Evolutionary conservation across 2,888 invertebrate genomes (phyloP), one percentile per base, ranked within the genome.

Genomic region (Scotopteryx bipunctaria): DNA sequence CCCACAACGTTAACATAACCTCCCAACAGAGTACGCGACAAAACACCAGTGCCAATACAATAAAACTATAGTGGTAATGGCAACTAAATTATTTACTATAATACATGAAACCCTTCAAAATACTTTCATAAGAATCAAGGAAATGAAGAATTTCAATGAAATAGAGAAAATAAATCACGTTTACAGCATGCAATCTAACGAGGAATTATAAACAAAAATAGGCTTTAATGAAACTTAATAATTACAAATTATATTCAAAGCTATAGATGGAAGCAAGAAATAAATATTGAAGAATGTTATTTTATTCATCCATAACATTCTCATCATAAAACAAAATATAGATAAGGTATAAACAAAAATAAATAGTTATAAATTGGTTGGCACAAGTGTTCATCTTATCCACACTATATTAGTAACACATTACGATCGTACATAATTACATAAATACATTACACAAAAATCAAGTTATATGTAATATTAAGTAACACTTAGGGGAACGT

Each of bases 11-110:
- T 61, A 79, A 80, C 57, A 73, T 66, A 41, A 57, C 23, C 15
- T 60, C 52, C 55, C 56, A 53, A 57, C 56, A 55, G 70, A 64
- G 56, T 47, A 23, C 55, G 55, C 59, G 69, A 61, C 35, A 69
- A 70, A 86, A 89, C 89, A 90, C 89, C 88, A 85, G 90, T 90
- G 90, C 89, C 90, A 89, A 86, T 86, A 86, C 85, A 86, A 84
- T 78, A 86, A 80, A 73, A 81, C 88, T 89, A 89, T 70, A 76
- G 89, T 90, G 89, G 83, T 83, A 81, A 86, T 82, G 81, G 82
- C 86, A 87, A 87, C 81, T 78, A 79, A 86, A 63, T 83, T 62
- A 76, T 70, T 65, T 72, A 76, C 81, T 83, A 83, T 48, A 77
- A 62, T 66, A 69, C 60, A 56, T 59, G 78, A 79, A 81, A 79